A percentile compares a stretch with the other conserved stretches of the same genome.
These are phyloP conservation scores for Gryllus bimaculatus DNA, from an alignment of 1,140 invertebrate species.

Conservation along the genomic window DNA sequence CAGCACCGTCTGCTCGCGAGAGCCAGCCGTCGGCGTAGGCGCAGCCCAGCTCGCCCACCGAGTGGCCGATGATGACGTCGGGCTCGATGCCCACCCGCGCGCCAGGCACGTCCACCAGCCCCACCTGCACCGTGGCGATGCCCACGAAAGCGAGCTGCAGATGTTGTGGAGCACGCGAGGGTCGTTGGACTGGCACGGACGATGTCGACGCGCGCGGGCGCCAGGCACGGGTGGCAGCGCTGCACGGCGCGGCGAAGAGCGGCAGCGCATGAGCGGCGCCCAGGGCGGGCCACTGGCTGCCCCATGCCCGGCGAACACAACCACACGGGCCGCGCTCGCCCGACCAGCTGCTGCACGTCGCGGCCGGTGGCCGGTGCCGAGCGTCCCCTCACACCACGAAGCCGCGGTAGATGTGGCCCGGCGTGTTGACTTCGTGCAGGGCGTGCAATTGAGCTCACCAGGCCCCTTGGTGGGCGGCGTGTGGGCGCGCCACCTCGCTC, in stretches of 20 bases:
- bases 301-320: conserved; percentile 58
- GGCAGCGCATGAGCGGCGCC: conserved; percentile 44
- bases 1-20: conserved; percentile 53
- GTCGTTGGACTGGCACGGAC: conserved; percentile 39
- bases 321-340: conserved; percentile 39
- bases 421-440: background rate
- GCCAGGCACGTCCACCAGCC: conserved; percentile 46
- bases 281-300: conserved; percentile 54
- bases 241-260: conserved; percentile 43
- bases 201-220: conserved; percentile 37
- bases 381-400: background rate
- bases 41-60: conserved; percentile 56
- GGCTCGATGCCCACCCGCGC: conserved; percentile 43
- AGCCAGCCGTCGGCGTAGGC: conserved; percentile 62
- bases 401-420: background rate
- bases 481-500: conserved; percentile 40
- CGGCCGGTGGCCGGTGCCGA: no score
- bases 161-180: conserved; percentile 40
- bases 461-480: conserved; percentile 19
- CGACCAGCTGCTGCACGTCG: background rate
- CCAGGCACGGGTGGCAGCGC: conserved; percentile 29
- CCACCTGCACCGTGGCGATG: conserved; percentile 53
- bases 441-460: background rate
- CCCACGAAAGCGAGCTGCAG: conserved; percentile 44
- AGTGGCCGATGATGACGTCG: conserved; percentile 61